Evolutionary conservation across 2,113 vertebrate genomes (phyloP).

Genomic region (Pachyramphus minor): DNA sequence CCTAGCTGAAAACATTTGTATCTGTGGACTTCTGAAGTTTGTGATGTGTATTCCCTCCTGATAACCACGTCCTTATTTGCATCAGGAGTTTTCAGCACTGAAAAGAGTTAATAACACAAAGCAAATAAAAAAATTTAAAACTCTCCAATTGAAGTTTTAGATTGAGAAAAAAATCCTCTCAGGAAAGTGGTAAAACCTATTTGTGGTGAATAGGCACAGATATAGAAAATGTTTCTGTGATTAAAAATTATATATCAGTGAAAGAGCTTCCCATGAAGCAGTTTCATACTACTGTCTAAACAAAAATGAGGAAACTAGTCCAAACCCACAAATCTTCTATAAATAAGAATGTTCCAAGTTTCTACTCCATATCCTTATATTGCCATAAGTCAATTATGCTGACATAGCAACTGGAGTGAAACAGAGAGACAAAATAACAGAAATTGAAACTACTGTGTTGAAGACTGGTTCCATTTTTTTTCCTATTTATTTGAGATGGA

Average conservation of each 20-base stretch:
- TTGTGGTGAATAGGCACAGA: not conserved
- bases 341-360: slow-evolving; percentile 10
- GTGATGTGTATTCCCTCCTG: not conserved
- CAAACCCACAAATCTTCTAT: not conserved
- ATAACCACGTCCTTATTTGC: not conserved
- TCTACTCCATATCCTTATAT: not conserved
- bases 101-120: not conserved
- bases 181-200: not conserved
- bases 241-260: not conserved
- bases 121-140: not conserved
- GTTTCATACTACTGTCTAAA: not conserved
- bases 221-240: not conserved
- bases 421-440: not conserved
- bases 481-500: not conserved
- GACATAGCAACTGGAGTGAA: slow-evolving; percentile 17
- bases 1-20: not conserved
- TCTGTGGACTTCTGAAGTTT: not conserved
- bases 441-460: slow-evolving; percentile 4
- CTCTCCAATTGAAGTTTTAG: not conserved
- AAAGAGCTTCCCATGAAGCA: not conserved
- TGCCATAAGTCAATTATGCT: not conserved
- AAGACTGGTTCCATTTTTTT: not conserved
- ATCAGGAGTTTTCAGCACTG: not conserved
- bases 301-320: not conserved
- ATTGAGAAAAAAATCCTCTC: not conserved